These are phyloP conservation scores for Xanthia togata DNA, from an alignment of 2,888 invertebrate species.

Conservation along the genomic window DNA sequence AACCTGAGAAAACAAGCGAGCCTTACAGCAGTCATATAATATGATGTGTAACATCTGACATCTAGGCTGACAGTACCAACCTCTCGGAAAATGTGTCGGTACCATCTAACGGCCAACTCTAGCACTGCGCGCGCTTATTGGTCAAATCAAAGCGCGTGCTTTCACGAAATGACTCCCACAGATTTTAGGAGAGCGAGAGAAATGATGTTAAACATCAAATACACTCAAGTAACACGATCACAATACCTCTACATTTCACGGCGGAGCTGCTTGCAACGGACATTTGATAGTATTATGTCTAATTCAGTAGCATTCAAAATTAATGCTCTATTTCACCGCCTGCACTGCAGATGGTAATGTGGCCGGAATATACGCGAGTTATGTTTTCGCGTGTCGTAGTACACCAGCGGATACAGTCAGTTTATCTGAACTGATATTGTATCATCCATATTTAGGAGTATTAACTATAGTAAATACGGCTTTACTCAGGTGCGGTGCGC, in stretches of 20 bases:
- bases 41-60: no score
- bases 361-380: slow-evolving; percentile 13
- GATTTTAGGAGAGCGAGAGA: no score
- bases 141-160: no score
- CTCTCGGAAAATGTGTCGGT: no score
- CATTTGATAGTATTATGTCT: slow-evolving; percentile 29
- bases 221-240: not conserved
- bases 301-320: slow-evolving; percentile 30
- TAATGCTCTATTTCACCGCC: slow-evolving; percentile 22
- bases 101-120: no score
- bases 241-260: not conserved
- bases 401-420: slow-evolving; percentile 11
- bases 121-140: no score
- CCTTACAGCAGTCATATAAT: no score
- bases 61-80: no score
- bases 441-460: slow-evolving; percentile 33
- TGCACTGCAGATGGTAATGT: slow-evolving; percentile 27
- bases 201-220: not conserved
- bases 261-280: no score
- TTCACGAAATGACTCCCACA: no score
- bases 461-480: slow-evolving; percentile 13
- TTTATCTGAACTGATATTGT: slow-evolving; percentile 29
- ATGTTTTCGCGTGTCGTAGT: slow-evolving; percentile 18
- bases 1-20: no score
- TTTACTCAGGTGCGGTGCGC: slow-evolving; percentile 2